Percentiles rank a stretch among this genome's conserved stretches.
Conservation (phyloP, 1,140 invertebrate genomes). For the Apis dorsata region DNA sequence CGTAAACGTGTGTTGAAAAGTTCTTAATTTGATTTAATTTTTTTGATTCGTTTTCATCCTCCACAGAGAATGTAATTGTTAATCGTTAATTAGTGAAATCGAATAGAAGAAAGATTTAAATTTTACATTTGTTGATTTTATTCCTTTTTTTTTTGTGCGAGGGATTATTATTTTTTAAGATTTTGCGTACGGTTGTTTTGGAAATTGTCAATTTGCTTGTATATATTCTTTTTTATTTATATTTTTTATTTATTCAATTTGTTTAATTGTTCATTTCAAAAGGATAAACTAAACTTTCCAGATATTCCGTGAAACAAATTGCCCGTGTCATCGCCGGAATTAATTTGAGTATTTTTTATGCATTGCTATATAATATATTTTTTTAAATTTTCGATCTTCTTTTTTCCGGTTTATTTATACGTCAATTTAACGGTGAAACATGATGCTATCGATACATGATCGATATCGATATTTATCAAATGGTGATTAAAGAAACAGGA, state of each 20-base stretch:
- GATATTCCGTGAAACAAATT: not conserved
- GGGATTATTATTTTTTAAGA: not conserved
- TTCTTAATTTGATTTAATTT: not conserved
- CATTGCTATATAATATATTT: not conserved
- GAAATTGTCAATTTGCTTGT: not conserved
- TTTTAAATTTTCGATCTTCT: not conserved
- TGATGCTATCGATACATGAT: not conserved
- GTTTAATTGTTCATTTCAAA: not conserved
- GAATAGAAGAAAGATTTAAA: not conserved
- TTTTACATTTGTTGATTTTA: no score
- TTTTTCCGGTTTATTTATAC: not conserved
- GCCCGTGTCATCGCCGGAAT: not conserved
- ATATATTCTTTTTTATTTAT: not conserved
- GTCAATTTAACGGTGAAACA: not conserved
- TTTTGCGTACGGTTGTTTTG: not conserved
- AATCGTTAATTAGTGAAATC: not conserved
- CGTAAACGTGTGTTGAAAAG: not conserved
- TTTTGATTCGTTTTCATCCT: not conserved
- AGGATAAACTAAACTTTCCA: not conserved
- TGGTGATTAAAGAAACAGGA: not conserved
- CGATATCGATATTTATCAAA: not conserved
- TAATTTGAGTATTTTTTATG: slow-evolving; percentile 3
- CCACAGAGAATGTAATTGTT: not conserved
- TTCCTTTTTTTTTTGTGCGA: no score
- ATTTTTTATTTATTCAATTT: not conserved